Evolutionary conservation across 2,113 vertebrate genomes (phyloP).

Genomic region (Pelusios castaneus): DNA sequence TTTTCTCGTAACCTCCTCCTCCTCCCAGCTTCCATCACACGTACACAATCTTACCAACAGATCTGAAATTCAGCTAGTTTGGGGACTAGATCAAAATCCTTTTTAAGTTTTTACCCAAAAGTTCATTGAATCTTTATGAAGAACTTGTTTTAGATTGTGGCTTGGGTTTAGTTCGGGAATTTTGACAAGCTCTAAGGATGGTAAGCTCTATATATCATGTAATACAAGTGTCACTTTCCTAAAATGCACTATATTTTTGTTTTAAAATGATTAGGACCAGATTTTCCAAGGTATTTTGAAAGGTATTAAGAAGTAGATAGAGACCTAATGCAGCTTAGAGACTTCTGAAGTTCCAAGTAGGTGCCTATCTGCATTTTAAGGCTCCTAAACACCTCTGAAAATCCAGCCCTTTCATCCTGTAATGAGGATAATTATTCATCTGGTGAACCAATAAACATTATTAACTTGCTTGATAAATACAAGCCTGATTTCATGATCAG

Average conservation of each 20-base stretch:
- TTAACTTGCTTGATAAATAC: background rate
- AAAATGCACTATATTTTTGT: too few species aligned
- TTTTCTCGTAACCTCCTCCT: too few species aligned
- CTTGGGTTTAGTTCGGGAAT: too few species aligned
- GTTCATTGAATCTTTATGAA: background rate
- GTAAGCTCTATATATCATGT: background rate
- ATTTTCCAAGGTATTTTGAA: too few species aligned
- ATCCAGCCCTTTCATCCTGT: background rate
- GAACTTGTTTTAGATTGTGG: background rate
- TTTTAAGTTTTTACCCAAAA: background rate
- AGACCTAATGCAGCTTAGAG: background rate
- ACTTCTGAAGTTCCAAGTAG: background rate
- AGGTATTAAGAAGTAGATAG: background rate
- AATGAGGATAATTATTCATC: background rate
- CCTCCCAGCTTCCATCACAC: background rate
- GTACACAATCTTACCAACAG: background rate
- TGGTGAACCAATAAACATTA: background rate
- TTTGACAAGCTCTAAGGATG: background rate
- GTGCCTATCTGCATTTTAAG: background rate
- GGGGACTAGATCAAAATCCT: background rate
- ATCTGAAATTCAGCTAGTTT: too few species aligned
- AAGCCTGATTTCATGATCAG: background rate
- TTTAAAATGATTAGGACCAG: too few species aligned
- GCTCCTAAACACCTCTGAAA: background rate
- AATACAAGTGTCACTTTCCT: background rate